Evolutionary conservation across 2,113 vertebrate species (phyloP).

Genomic region (Halichoeres trimaculatus): DNA sequence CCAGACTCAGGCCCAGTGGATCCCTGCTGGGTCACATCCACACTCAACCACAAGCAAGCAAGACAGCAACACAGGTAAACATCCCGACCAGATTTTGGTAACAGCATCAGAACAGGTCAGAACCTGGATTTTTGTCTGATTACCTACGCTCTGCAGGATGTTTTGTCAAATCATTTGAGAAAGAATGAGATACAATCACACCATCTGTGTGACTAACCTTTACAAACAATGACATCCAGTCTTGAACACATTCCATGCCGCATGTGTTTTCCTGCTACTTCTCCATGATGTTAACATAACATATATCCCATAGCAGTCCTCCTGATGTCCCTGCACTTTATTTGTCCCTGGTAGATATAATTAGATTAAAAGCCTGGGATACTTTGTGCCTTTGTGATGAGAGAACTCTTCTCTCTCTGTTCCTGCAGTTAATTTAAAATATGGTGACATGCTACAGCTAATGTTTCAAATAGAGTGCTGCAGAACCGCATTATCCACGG

Average conservation of each 20-base stretch:
- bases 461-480: conserved; percentile 63
- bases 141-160: neutral
- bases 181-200: neutral
- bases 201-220: neutral
- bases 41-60: conserved; percentile 76
- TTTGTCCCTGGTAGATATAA: conserved; percentile 46
- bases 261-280: conserved; percentile 26
- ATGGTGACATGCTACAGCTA: conserved; percentile 23
- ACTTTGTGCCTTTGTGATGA: no score
- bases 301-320: conserved; percentile 14
- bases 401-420: no score
- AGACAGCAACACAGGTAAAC: conserved; percentile 80
- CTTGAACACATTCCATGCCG: conserved; percentile 1
- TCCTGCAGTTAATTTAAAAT: conserved; percentile 25
- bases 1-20: conserved; percentile 80
- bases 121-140: neutral
- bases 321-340: conserved; percentile 43
- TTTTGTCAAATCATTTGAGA: neutral
- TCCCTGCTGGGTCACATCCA: conserved; percentile 77
- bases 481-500: conserved; percentile 44
- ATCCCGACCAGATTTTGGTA: neutral
- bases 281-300: conserved; percentile 17
- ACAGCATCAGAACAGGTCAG: neutral
- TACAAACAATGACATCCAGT: neutral
- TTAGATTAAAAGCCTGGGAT: conserved; percentile 20